Base-by-base conservation (phyloP, 2,888 invertebrate genomes). In the Archips crataeganus region DNA sequence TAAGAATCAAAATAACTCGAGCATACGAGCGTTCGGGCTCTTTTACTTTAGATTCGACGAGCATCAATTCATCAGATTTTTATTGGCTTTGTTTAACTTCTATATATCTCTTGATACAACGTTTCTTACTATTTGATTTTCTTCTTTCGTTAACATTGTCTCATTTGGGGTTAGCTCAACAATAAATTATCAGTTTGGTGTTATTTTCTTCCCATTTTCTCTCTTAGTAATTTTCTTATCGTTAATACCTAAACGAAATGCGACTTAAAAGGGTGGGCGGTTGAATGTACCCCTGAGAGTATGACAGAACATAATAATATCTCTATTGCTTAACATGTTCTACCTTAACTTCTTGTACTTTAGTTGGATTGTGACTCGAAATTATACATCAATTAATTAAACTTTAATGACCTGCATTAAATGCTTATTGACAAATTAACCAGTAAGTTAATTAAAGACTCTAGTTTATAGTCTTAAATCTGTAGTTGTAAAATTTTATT, bases 1-100 rank as follows among this genome's bases (percentile, higher is more conserved):
- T 84, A 82, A 82, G 80, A 13, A 11, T 11, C 13, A 47, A 49
- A 45, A 51, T 85, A 85, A 85, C 82, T 85, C 85, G 83, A 85
- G 83, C 79, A 84, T 80, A 80, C 82, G 82, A 81, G 80, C 81
- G 80, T 81, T 77, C 74, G 80, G 73, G 78, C 79, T 39, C 62
- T 45, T 63, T 45, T 23, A 45, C 10, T 23, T 45, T 8, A 13
- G 10, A 45, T 63, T 63, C 36, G 39, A 60, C 60, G 39, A 34
- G 15, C 59, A n/a, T 60, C 36, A n/a, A 60, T 60, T 60, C 39
- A 60, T 39, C n/a, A 23, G 60, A 60, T 3, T 60, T 60, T 60
- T 60, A 60, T 60, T 57, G 36, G n/a, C n/a, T 34, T 8, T 11
- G 34, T 34, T 32, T 11, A 10, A 32, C 0, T 59, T 59, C 34